Evolutionary conservation across 1,140 invertebrate species (phyloP).

Genomic region (Bombus sibiricus): DNA sequence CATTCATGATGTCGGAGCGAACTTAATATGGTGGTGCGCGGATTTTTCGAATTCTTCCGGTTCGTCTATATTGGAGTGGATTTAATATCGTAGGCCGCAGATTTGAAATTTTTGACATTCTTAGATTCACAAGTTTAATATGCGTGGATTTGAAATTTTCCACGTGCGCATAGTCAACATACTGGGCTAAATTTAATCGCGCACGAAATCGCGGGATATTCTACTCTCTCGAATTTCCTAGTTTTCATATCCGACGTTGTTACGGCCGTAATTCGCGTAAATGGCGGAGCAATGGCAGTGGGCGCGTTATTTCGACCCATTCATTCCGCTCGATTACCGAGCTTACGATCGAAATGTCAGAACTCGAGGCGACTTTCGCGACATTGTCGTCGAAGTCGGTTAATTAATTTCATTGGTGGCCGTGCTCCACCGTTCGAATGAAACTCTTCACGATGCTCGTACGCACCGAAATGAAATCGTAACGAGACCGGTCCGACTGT

Average conservation of each 20-base stretch:
- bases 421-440: not conserved
- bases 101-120: not conserved
- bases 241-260: not conserved
- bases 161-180: too few species aligned
- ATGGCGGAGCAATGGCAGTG: not conserved
- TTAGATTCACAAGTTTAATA: not conserved
- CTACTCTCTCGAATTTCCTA: not conserved
- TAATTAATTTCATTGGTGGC: slow-evolving; percentile 24
- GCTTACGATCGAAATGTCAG: not conserved
- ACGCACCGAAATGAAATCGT: slow-evolving; percentile 4
- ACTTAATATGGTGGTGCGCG: too few species aligned
- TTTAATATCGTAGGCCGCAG: too few species aligned
- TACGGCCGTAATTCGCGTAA: not conserved
- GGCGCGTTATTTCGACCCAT: not conserved
- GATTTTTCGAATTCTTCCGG: not conserved
- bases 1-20: not conserved
- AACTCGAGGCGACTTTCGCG: not conserved
- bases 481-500: not conserved
- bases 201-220: too few species aligned
- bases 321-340: not conserved
- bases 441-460: not conserved
- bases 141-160: not conserved
- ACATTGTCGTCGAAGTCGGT: not conserved
- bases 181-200: too few species aligned
- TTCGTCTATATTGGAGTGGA: too few species aligned